Conservation (phyloP, 1,140 invertebrate genomes). For the Drosophila pectinifera region DNA sequence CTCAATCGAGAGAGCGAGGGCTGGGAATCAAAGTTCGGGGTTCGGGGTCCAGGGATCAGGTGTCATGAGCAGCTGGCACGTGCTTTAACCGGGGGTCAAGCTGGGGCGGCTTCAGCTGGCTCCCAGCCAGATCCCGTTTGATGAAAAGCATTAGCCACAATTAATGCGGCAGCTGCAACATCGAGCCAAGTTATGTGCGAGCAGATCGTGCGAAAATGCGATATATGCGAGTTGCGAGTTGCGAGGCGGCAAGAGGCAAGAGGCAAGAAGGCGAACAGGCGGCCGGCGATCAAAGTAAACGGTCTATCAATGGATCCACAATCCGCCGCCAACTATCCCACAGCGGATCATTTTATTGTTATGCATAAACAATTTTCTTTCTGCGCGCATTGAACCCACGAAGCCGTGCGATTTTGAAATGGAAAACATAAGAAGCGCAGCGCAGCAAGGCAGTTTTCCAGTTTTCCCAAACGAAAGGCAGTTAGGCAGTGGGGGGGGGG, state of each 20-base stretch:
- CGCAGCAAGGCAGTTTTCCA: constrained; percentile 6
- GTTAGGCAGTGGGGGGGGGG: constrained; percentile 22
- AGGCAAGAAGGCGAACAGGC: not conserved
- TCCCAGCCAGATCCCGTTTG: constrained; percentile 23
- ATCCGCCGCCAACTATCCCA: constrained; percentile 1
- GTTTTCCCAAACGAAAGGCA: constrained; percentile 37
- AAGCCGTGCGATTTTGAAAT: constrained; percentile 47
- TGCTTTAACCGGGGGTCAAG: constrained; percentile 11
- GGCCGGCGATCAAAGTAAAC: constrained; percentile 34
- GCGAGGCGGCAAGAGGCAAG: not conserved
- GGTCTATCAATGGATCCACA: constrained; percentile 27
- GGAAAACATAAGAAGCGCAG: constrained; percentile 14
- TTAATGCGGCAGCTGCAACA: constrained; percentile 38
- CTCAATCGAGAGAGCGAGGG: not conserved
- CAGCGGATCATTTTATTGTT: constrained; percentile 35
- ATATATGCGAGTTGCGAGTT: constrained; percentile 10
- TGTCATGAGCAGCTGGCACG: constrained; percentile 4
- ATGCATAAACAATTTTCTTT: constrained; percentile 45
- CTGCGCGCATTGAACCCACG: constrained; percentile 40
- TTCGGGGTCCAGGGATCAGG: not conserved
- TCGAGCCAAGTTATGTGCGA: constrained; percentile 2
- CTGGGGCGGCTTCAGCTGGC: not conserved
- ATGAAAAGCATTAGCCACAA: constrained; percentile 38
- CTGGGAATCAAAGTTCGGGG: not conserved
- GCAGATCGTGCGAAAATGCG: constrained; percentile 46